Evolutionary conservation across 1,140 invertebrate species (phyloP).

Genomic region (Bombus cullumanus): DNA sequence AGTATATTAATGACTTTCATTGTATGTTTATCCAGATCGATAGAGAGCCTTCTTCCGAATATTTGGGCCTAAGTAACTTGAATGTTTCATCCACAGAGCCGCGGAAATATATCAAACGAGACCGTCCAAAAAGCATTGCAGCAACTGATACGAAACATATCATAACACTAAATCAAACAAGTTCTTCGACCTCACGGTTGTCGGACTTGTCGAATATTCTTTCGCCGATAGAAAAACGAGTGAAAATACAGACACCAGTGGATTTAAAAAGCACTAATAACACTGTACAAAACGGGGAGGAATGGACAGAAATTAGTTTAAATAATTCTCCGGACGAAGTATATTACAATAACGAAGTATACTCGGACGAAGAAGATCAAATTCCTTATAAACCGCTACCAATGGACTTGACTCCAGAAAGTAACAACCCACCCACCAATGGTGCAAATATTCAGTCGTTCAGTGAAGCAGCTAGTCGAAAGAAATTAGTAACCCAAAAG

Average conservation of each 20-base stretch:
- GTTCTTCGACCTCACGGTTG: slow-evolving; percentile 72
- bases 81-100: slow-evolving; percentile 79
- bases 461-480: slow-evolving; percentile 52
- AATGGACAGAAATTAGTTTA: slow-evolving; percentile 83
- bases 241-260: slow-evolving; percentile 67
- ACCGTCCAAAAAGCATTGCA: slow-evolving; percentile 77
- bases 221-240: slow-evolving; percentile 67
- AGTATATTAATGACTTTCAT: not conserved
- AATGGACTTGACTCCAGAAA: slow-evolving; percentile 76
- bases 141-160: slow-evolving; percentile 74
- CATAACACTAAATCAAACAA: slow-evolving; percentile 69
- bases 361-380: slow-evolving; percentile 79
- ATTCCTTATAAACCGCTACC: slow-evolving; percentile 80
- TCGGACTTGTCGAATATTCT: slow-evolving; percentile 68
- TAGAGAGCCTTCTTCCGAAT: slow-evolving; percentile 75
- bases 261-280: slow-evolving; percentile 44
- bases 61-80: slow-evolving; percentile 75
- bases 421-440: slow-evolving; percentile 41
- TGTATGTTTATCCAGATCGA: slow-evolving; percentile 66
- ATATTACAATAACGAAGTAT: slow-evolving; percentile 76
- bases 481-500: slow-evolving; percentile 76
- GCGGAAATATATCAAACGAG: slow-evolving; percentile 79
- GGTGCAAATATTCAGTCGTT: slow-evolving; percentile 5
- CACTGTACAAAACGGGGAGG: slow-evolving; percentile 74
- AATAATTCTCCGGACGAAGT: slow-evolving; percentile 80